Base-by-base conservation (phyloP, 2,113 vertebrate species). In the Panthera leo region DNA sequence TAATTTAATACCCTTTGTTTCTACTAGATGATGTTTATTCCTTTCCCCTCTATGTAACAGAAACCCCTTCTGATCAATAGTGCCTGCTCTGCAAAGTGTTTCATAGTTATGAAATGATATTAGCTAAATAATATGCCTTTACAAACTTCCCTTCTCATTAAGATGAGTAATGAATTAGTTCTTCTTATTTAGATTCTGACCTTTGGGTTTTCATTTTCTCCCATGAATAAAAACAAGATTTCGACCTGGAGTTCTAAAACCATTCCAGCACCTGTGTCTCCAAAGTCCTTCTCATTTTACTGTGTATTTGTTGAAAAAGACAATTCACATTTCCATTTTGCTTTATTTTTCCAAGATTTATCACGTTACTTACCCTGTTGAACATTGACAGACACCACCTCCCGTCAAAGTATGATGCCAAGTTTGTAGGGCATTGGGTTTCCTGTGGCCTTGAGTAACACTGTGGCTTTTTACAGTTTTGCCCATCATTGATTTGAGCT, bases 181-280 rank as follows among this genome's bases (percentile, higher is more conserved):
- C 39, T 97, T 29, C 82, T 89, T 86, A 51, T 89, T 94, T 78
- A 95, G 95, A 94, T 96, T 91, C 89, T 97, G 97, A 96, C 87
- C 83, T 95, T 84, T 92, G 25, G 79, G 65, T 80, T 68, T 87
- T 71, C 55, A 31, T 78, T 84, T 94, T 89, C 80, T 89, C 39
- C 45, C 7, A 27, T 70, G 65, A 94, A 80, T 70, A 67, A 97
- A 94, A 90, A 76, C 23, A 92, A 84, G 27, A 25, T 48, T 93
- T 51, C 1, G 7, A 73, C 55, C 48, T 51, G 4, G 48, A 80
- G 36, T 84, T 94, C 63, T 90, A 12, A 86, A 80, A 42, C 53
- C 0, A 0, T 34, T 31, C 61, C 9, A 2, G 34, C 25, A 34
- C 61, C n/a, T 89, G 7, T 11, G 67, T 95, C 71, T 85, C 96